Evolutionary conservation across 2,797 vertebrate species (phyloP), one percentile per base, ranked within the genome.

Genomic region (Arrhamphus sclerolepis): DNA sequence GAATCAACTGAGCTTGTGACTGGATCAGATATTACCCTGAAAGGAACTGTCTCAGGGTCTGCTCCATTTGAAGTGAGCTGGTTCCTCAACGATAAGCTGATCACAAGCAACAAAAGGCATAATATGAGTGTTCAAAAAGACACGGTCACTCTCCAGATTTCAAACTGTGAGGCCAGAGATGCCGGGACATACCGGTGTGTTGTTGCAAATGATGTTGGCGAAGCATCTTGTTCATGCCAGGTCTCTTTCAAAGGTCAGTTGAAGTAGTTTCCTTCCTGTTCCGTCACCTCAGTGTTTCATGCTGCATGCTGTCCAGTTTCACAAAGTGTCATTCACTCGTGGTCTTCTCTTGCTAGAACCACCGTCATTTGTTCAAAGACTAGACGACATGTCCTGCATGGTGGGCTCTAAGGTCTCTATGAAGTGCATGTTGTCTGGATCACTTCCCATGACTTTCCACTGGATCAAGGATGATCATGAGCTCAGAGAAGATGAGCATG

Each of bases 241-340:
- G 82, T 99, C 74, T 89, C 86, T 0, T 77, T 98, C 43, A 96
- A 96, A 98, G 97, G 97, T 98, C 83, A 92, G 96, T 98, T 31
- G 46, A 59, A 61, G 8, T 13, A 56, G 28, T 52, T 43, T n/a
- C 10, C 17, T 43, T n/a, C 10, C 17, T 40, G 14, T 28, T 16
- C 34, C 1, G 0, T 10, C 21, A 39, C 20, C 24, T 31, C 18
- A 21, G 19, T 44, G 19, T 11, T 21, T 7, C 13, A 26, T 50
- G 11, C 48, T 52, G 67, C 62, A 73, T 73, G 68, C 18, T 47
- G 43, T 20, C 24, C 16, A 53, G 1, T 20, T 54, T 54, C 10
- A 21, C 20, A 31, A 26, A 22, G 39, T 80, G 7, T 22, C 31
- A 46, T 66, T 87, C 61, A 82, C 17, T 1, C 85, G 58, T 87